Evolutionary conservation across 2,888 invertebrate genomes (phyloP), one percentile per base, ranked within the genome.

Genomic region (Noctua comes): DNA sequence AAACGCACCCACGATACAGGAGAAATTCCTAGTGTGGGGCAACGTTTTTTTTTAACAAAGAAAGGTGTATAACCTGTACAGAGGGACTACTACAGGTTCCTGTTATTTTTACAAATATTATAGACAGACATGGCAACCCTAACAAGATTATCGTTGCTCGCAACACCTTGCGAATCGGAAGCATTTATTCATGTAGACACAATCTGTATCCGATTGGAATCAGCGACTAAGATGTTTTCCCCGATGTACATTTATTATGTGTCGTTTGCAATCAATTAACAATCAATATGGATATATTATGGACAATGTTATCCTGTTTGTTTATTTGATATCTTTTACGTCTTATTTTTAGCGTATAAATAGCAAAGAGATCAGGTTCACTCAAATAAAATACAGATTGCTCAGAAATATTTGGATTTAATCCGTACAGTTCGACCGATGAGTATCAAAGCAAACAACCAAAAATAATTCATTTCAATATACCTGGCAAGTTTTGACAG

Each of bases 121-220:
- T 6, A 40, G n/a, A 16, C 3, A 27, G 5, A 1, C 18, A 3
- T 27, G 82, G 16, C 88, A 89, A 79, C 88, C 89, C 88, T 89
- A 70, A 57, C 73, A 40, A 76, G 80, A 86, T 88, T 89, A 86
- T 86, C 81, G 76, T 79, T 73, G 68, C 75, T 82, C 57, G 88
- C 85, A 83, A 86, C 79, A 89, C 89, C 84, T 84, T 81, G 84
- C 64, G 79, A 82, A 89, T 88, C 86, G 83, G 77, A 80, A 89
- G 86, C 76, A 80, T 86, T 88, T 86, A 88, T 88, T 88, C 79
- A 86, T 62, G 79, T 72, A 86, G 77, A 85, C 68, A 66, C 71
- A 77, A 82, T 88, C 86, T 69, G 66, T 82, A 78, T 74, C 59
- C 66, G 69, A 77, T 83, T 36, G 48, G 68, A 76, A 77, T 86